phyloP scores from a whole-genome alignment of 1,140 invertebrate species.

The Eubasilissa regina region DNA sequence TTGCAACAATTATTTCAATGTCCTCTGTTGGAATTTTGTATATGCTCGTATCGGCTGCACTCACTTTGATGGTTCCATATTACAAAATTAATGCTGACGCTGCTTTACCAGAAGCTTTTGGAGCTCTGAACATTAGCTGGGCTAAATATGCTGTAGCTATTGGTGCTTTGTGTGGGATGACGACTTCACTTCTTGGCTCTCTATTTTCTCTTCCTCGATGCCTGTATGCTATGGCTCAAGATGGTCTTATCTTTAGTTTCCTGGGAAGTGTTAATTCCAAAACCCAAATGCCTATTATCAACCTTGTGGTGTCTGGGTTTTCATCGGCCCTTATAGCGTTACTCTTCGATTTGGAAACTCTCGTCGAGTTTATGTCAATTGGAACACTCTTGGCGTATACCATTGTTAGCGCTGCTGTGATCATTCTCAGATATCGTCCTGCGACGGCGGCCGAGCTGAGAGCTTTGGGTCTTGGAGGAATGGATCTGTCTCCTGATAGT shows the following conservation, averaged over 20 bases:
- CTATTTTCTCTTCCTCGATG: conserved; percentile 88
- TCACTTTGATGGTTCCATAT: conserved; percentile 90
- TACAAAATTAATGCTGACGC: conserved; percentile 82
- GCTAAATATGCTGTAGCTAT: conserved; percentile 91
- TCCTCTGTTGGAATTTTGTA: conserved; percentile 85
- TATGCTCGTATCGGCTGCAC: conserved; percentile 84
- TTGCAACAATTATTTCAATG: conserved; percentile 87
- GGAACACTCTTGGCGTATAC: conserved; percentile 93
- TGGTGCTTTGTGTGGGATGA: conserved; percentile 93
- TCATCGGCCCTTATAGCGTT: conserved; percentile 86
- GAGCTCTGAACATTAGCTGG: conserved; percentile 82
- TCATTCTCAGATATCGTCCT: conserved; percentile 87
- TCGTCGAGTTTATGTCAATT: conserved; percentile 96
- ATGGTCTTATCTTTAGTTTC: conserved; percentile 88
- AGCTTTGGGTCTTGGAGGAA: conserved; percentile 65
- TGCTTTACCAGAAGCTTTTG: conserved; percentile 89
- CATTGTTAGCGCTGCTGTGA: conserved; percentile 91
- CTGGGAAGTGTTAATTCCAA: conserved; percentile 82
- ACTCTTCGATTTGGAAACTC: conserved; percentile 89
- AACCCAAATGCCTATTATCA: conserved; percentile 87
- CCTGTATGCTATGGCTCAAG: conserved; percentile 91
- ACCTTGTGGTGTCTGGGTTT: conserved; percentile 85
- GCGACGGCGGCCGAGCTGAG: conserved; percentile 68
- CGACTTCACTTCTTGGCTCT: conserved; percentile 87
- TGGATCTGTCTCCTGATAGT: conserved; percentile 71